Conservation (phyloP, 2,113 vertebrate genomes). For the Xyliphius kryptos region DNA sequence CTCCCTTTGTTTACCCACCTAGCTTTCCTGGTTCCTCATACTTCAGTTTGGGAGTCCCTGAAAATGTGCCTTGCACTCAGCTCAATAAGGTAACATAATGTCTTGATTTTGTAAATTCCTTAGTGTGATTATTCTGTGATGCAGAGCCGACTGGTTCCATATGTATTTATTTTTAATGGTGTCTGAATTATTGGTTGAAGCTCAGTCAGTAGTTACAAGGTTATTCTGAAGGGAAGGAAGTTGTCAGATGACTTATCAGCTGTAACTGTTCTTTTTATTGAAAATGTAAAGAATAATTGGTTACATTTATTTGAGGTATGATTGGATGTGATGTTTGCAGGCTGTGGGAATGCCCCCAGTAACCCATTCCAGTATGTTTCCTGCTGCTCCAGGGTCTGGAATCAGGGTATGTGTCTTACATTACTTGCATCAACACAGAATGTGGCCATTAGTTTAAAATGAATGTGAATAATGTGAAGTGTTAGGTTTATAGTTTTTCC, state of each 20-base stretch:
- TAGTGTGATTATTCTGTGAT: too few relatives aligned
- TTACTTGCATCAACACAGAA: background rate
- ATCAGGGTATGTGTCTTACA: conserved; percentile 63
- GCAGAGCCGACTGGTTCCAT: background rate
- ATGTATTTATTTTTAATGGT: background rate
- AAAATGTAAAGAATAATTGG: too few relatives aligned
- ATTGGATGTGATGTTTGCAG: conserved; percentile 50
- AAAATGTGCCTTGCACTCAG: conserved; percentile 59
- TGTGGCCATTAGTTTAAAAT: too few relatives aligned
- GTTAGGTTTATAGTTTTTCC: too few relatives aligned
- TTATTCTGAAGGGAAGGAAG: conserved; percentile 9
- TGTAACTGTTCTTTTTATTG: background rate
- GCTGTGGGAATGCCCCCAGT: conserved; percentile 74
- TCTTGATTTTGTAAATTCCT: too few relatives aligned
- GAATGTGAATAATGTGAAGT: too few relatives aligned
- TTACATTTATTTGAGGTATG: background rate
- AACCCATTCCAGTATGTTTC: conserved; percentile 58
- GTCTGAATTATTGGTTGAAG: background rate
- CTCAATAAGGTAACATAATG: conserved; percentile 70
- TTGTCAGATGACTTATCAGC: background rate
- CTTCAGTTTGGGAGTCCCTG: conserved; percentile 67
- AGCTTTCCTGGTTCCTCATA: conserved; percentile 75
- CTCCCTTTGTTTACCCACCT: conserved; percentile 58
- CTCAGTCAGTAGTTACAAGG: background rate
- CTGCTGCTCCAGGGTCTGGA: conserved; percentile 63